Evolutionary conservation across 2,888 invertebrate genomes (phyloP).

Genomic region (Mythimna impura): DNA sequence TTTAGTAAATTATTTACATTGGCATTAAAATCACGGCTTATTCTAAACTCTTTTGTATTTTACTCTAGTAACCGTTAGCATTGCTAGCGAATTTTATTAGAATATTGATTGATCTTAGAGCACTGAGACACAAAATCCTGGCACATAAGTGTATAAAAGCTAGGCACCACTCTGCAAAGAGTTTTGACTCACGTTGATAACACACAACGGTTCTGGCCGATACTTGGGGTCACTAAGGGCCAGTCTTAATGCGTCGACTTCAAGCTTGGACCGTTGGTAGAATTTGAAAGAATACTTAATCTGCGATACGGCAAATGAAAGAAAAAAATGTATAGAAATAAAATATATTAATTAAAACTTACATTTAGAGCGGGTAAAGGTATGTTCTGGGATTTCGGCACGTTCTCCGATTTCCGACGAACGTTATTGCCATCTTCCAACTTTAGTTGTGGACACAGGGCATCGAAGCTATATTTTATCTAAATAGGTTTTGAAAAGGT

Average conservation of each 20-base stretch:
- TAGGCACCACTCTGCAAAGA: constrained; percentile 66
- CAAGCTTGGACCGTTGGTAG: constrained; percentile 91
- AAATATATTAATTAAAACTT: constrained; percentile 80
- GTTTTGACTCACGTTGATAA: constrained; percentile 92
- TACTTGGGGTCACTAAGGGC: constrained; percentile 91
- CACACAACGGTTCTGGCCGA: constrained; percentile 91
- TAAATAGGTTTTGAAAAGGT: constrained; percentile 76
- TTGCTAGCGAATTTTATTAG: background rate
- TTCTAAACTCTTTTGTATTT: background rate
- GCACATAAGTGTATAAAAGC: constrained; percentile 58
- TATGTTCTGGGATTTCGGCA: constrained; percentile 90
- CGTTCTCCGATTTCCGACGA: constrained; percentile 87
- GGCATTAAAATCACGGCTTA: background rate
- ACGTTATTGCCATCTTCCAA: constrained; percentile 91
- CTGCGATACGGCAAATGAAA: constrained; percentile 85
- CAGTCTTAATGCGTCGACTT: constrained; percentile 90
- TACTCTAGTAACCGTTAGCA: background rate
- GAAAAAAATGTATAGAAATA: constrained; percentile 58
- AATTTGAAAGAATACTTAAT: constrained; percentile 93
- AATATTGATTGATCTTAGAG: background rate
- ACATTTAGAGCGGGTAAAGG: constrained; percentile 95
- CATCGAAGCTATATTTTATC: constrained; percentile 94
- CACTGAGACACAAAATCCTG: constrained; percentile 25
- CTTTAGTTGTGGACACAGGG: constrained; percentile 92
- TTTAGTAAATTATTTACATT: background rate